Conservation (phyloP, 2,797 vertebrate genomes). For the Argyrosomus regius region DNA sequence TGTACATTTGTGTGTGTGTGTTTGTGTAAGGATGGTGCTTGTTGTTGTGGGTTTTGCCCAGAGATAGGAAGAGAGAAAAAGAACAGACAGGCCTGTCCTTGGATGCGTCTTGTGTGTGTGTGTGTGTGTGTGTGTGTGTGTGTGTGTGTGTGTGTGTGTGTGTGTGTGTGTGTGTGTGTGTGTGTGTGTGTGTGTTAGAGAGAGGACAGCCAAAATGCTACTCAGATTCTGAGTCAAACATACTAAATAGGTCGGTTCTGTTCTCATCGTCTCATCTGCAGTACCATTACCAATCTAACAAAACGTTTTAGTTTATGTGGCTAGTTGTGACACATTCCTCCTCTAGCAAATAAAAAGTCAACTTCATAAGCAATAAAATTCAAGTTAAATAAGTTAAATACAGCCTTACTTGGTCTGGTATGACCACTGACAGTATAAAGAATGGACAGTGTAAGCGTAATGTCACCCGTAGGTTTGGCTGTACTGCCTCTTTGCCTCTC, state of each 20-base stretch:
- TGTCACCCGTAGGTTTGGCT: no score
- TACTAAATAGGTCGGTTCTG: constrained; percentile 54
- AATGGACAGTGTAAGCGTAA: no score
- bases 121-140: constrained; percentile 7
- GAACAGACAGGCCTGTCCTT: constrained; percentile 46
- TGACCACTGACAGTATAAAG: no score
- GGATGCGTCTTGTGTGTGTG: constrained; percentile 23
- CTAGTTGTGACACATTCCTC: neutral
- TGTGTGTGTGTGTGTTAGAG: constrained; percentile 13
- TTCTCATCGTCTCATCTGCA: constrained; percentile 11
- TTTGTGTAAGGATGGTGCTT: neutral
- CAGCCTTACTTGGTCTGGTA: neutral
- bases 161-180: constrained; percentile 2
- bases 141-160: no score
- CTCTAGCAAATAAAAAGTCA: neutral
- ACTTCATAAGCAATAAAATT: constrained; percentile 1
- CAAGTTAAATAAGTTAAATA: neutral
- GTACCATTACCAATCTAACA: constrained; percentile 1
- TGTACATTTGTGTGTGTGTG: constrained; percentile 16
- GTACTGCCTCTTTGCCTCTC: no score
- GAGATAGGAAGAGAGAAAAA: constrained; percentile 22
- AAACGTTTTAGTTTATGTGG: constrained; percentile 2
- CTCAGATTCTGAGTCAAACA: constrained; percentile 50
- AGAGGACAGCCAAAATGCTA: constrained; percentile 42
- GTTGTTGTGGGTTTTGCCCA: constrained; percentile 16